Base-by-base conservation (phyloP, 2,113 vertebrate species). In the Cavia porcellus region DNA sequence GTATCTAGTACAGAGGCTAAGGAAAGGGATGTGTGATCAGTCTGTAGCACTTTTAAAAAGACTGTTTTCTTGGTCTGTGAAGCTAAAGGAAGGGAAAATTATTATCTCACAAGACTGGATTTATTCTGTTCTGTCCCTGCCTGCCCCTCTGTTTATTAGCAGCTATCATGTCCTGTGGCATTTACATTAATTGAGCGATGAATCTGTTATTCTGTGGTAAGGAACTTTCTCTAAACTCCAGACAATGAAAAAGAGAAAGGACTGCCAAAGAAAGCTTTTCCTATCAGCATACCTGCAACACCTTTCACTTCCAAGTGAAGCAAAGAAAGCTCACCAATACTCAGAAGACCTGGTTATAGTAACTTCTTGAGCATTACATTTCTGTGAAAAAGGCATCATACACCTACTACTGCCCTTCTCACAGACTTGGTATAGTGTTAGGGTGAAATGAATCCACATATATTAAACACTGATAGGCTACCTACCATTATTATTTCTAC, bases 1-100 rank as follows among this genome's bases (percentile, higher is more conserved):
- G 24, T 90, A 55, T 81, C 72, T 70, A 68, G 93, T 59, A 17
- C 20, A 62, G 64, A 50, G 64, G 25, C 61, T 38, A 89, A 70
- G 7, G 88, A 57, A 28, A 89, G 35, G 24, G 22, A 20, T 70
- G n/a, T 83, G 42, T 81, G 59, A 77, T 57, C 77, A 86, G 47
- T 81, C 75, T 87, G 38, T 55, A 45, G 6, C 20, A 52, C 32
- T 92, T 35, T 80, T 61, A n/a, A 28, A 22, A 75, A 52, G 30
- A 94, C 2, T 32, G n/a, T 88, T 94, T 92, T 94, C 70, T 95
- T 96, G 42, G 22, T 84, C 25, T 74, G 13, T 59, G 79, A 75
- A 62, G 45, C 32, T 74, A n/a, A 77, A 47, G 28, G 74, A 66
- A 84, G 74, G 79, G 28, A 87, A 68, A 84, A 8, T 72, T 64